Conservation (phyloP, 2,113 vertebrate genomes). For the Engraulis encrasicolus region DNA sequence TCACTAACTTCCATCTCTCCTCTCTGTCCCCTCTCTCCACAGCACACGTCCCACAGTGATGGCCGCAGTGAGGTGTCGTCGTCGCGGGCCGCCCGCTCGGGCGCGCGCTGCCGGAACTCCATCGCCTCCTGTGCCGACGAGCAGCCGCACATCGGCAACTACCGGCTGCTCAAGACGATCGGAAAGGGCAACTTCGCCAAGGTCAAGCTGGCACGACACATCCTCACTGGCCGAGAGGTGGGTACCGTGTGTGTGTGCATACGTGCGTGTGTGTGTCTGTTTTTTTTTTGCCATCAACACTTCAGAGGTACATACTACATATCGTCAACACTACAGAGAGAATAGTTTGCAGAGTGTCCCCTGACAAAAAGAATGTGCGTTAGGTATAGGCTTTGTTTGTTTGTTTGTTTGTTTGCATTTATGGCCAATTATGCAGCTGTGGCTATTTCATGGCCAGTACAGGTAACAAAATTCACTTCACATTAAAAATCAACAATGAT, state of each 20-base stretch:
- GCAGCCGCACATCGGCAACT: conserved; percentile 86
- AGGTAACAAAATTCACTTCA: no score
- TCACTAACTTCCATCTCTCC: no score
- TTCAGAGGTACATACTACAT: no score
- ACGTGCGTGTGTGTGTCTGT: background rate
- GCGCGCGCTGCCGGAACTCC: conserved; percentile 85
- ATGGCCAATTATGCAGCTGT: no score
- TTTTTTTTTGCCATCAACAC: background rate
- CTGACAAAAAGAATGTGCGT: no score
- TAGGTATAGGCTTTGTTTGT: no score
- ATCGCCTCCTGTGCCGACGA: conserved; percentile 85
- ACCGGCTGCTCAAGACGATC: conserved; percentile 88
- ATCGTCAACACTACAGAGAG: no score
- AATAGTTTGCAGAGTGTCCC: no score
- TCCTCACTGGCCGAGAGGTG: conserved; percentile 89
- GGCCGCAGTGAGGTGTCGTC: conserved; percentile 82
- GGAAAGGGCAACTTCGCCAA: conserved; percentile 91
- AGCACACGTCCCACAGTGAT: conserved; percentile 86
- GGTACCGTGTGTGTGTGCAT: conserved; percentile 35
- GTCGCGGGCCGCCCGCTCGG: conserved; percentile 79
- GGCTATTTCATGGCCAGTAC: no score
- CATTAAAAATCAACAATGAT: no score
- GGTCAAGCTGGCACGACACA: conserved; percentile 87
- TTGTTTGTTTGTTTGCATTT: no score
- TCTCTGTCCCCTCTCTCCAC: conserved; percentile 6